Conservation (phyloP, 1,140 invertebrate genomes). For the Dendrolimus kikuchii region DNA sequence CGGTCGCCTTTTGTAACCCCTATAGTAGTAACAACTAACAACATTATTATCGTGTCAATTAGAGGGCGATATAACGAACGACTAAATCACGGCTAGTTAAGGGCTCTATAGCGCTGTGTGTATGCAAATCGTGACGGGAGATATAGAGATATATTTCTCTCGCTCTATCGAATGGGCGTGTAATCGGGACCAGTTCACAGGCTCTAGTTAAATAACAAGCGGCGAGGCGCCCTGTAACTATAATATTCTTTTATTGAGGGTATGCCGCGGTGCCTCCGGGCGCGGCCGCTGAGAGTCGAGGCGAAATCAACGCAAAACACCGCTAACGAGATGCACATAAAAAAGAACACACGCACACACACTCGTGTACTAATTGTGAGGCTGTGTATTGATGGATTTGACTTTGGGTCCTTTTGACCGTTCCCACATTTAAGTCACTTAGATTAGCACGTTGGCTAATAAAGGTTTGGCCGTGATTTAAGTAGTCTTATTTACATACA, state of each 20-base stretch:
- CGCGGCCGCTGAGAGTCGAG: conserved; percentile 13
- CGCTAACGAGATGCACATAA: conserved; percentile 50
- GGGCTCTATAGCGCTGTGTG: conserved; percentile 24
- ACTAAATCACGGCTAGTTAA: conserved; percentile 51
- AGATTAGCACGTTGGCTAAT: neutral
- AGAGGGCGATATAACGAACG: conserved; percentile 46
- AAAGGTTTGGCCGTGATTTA: neutral
- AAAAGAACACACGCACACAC: conserved; percentile 42
- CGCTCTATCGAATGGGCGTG: conserved; percentile 42
- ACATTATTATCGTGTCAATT: conserved; percentile 68
- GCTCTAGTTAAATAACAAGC: conserved; percentile 69
- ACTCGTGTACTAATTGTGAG: conserved; percentile 24
- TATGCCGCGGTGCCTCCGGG: conserved; percentile 46
- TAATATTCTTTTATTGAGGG: conserved; percentile 61
- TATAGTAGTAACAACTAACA: conserved; percentile 29
- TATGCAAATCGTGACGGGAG: conserved; percentile 35
- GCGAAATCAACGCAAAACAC: conserved; percentile 48
- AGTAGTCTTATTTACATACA: neutral
- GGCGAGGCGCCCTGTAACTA: conserved; percentile 59
- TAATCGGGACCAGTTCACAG: conserved; percentile 48
- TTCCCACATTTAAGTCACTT: conserved; percentile 15
- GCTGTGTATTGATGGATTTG: conserved; percentile 30
- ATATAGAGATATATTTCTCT: conserved; percentile 16
- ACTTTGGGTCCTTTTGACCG: conserved; percentile 17
- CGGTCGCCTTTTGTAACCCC: conserved; percentile 58